These are phyloP conservation scores for Brienomyrus longianalis DNA, from an alignment of 2,113 vertebrate genomes.

Conservation along the genomic window DNA sequence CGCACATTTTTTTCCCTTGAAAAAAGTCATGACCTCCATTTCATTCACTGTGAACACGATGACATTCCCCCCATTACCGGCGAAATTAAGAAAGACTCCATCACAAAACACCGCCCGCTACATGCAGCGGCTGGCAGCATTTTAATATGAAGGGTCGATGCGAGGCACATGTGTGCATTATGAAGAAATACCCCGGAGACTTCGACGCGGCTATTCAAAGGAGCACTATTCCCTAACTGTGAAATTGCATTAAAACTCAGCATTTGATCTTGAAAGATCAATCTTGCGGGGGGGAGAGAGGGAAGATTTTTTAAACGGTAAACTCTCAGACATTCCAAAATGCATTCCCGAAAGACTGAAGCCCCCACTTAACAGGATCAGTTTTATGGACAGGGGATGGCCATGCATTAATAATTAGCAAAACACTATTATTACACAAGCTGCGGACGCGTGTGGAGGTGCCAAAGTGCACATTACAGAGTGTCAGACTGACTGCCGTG, in stretches of 20 bases:
- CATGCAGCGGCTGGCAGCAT: background rate
- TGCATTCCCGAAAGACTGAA: background rate
- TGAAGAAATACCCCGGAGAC: background rate
- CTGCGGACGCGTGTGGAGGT: background rate
- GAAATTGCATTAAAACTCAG: background rate
- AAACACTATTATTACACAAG: background rate
- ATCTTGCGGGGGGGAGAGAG: background rate
- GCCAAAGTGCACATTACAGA: background rate
- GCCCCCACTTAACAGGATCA: slow-evolving; percentile 8
- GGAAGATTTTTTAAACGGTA: background rate
- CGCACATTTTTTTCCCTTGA: background rate
- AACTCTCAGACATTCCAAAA: slow-evolving; percentile 9
- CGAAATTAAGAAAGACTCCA: slow-evolving; percentile 15
- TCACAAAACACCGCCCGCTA: background rate
- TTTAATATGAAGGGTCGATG: background rate
- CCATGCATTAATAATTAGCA: slow-evolving; percentile 7
- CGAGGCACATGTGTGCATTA: background rate
- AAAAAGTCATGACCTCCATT: background rate
- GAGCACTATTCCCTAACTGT: background rate
- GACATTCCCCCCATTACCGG: background rate
- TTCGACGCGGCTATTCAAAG: background rate
- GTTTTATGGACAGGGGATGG: slow-evolving; percentile 15
- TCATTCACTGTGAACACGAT: background rate
- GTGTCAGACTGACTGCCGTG: background rate
- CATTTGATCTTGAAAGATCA: background rate